Conservation (phyloP, 2,797 vertebrate species). For the Gila robusta region DNA sequence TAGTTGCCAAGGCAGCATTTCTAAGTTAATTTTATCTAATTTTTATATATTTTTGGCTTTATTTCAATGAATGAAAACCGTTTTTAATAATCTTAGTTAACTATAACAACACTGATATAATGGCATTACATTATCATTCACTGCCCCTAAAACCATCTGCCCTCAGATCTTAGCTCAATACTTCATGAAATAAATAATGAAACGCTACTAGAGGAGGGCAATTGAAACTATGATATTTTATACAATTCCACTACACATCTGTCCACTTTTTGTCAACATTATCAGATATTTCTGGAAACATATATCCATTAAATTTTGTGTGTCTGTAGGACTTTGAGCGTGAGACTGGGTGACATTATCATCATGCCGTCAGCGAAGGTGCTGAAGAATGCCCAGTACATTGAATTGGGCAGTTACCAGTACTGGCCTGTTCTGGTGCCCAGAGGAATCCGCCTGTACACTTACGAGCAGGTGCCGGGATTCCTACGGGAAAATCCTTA, state of each 20-base stretch:
- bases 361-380: constrained; percentile 82
- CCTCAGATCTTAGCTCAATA: background rate
- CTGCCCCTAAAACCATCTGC: background rate
- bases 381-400: constrained; percentile 89
- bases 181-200: background rate
- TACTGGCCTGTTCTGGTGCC: constrained; percentile 97
- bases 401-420: constrained; percentile 93
- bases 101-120: background rate
- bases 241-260: background rate
- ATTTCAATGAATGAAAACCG: background rate
- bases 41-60: background rate
- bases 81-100: background rate
- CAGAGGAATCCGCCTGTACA: constrained; percentile 92
- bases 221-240: background rate
- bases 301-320: background rate
- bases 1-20: background rate
- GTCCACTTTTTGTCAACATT: background rate
- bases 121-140: background rate
- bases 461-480: constrained; percentile 93
- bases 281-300: background rate
- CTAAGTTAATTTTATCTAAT: background rate
- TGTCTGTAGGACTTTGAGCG: constrained; percentile 40
- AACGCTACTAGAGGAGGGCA: background rate
- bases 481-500: constrained; percentile 95
- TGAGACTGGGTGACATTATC: constrained; percentile 49